These are phyloP conservation scores for Seriola dumerili DNA, from an alignment of 2,113 vertebrate genomes.

Conservation along the genomic window DNA sequence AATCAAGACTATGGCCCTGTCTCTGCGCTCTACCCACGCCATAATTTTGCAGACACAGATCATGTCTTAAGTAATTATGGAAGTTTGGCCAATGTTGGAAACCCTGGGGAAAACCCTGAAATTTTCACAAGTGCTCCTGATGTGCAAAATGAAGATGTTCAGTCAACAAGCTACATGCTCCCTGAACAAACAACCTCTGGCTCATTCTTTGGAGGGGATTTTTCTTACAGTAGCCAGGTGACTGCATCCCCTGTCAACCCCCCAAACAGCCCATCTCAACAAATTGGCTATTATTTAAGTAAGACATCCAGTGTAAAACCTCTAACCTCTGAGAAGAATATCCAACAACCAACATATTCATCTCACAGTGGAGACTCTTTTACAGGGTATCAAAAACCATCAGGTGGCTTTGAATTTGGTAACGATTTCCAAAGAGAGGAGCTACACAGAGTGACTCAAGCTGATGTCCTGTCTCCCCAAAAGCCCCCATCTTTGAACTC, in stretches of 20 bases:
- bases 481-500: conserved; percentile 18
- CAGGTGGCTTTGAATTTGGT: conserved; percentile 3
- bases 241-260: not conserved
- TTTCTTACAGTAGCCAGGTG: not conserved
- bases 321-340: not conserved
- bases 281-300: conserved; percentile 16
- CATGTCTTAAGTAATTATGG: conserved; percentile 19
- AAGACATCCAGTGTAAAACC: not conserved
- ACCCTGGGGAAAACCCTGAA: not conserved
- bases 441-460: not conserved
- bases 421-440: conserved; percentile 5
- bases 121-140: not conserved
- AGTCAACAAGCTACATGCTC: not conserved
- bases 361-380: not conserved
- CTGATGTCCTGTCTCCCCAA: not conserved
- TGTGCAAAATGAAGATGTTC: not conserved
- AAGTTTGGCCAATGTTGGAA: not conserved
- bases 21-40: not conserved
- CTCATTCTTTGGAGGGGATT: not conserved
- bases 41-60: conserved; percentile 7
- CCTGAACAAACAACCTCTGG: not conserved
- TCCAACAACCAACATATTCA: not conserved
- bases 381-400: not conserved
- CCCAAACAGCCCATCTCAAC: conserved; percentile 3
- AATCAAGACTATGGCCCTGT: conserved; percentile 5